These are phyloP conservation scores for Mirza zaza DNA, from an alignment of 2,113 vertebrate species.

Conservation along the genomic window DNA sequence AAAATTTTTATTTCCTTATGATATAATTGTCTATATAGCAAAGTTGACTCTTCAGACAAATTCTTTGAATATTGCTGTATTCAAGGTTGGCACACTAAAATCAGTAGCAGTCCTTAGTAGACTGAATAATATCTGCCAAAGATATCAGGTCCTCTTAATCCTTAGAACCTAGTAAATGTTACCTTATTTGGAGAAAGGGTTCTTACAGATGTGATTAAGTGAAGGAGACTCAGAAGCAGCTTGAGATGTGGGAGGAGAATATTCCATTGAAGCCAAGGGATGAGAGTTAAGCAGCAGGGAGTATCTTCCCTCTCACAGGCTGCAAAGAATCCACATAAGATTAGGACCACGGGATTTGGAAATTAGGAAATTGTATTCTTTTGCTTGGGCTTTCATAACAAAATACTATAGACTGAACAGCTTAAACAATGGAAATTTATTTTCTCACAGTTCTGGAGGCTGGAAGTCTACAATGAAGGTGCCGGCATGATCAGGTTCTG, in stretches of 20 bases:
- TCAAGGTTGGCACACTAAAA: neutral
- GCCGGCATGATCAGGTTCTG: neutral
- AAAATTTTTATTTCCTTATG: neutral
- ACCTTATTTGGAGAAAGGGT: neutral
- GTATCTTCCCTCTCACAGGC: neutral
- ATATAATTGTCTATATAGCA: neutral
- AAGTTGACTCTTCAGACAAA: neutral
- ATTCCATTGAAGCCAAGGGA: neutral
- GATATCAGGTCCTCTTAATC: neutral
- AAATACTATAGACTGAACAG: neutral
- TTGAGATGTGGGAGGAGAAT: neutral
- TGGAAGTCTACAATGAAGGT: neutral
- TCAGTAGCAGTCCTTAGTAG: neutral
- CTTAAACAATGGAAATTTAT: neutral
- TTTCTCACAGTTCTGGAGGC: neutral
- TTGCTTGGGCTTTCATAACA: neutral
- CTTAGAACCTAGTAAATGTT: neutral
- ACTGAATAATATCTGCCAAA: neutral
- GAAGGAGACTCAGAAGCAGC: neutral
- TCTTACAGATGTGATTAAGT: neutral
- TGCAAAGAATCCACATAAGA: neutral
- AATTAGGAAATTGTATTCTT: neutral
- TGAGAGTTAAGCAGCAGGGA: neutral
- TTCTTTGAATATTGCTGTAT: neutral
- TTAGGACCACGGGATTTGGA: neutral